These are phyloP conservation scores for Synanthedon formicaeformis DNA, from an alignment of 2,888 invertebrate species.

Conservation along the genomic window DNA sequence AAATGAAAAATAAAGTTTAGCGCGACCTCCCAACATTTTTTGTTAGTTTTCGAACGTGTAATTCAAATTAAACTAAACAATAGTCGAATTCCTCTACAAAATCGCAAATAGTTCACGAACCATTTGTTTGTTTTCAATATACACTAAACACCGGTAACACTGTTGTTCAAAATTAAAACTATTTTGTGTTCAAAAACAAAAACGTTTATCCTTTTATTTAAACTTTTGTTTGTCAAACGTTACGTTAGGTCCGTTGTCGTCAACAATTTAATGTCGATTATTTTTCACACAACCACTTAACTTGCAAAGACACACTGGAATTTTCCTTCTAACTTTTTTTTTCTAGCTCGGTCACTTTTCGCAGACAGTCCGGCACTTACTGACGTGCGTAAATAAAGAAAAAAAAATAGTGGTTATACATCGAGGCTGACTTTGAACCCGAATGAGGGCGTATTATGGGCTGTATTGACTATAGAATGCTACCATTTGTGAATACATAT, in stretches of 20 bases:
- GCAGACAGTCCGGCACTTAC: not conserved
- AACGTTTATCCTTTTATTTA: not conserved
- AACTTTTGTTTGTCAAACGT: not conserved
- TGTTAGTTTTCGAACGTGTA: not conserved
- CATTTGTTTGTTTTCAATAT: not conserved
- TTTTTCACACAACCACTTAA: not conserved
- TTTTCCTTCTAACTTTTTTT: not conserved
- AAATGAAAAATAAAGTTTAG: slow-evolving; percentile 34
- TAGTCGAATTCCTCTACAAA: not conserved
- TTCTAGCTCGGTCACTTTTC: not conserved
- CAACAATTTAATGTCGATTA: not conserved
- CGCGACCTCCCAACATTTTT: slow-evolving; percentile 44
- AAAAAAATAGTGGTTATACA: not conserved
- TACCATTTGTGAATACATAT: too few species aligned
- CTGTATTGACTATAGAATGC: too few species aligned
- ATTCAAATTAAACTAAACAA: too few species aligned
- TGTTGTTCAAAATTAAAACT: not conserved
- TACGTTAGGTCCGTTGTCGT: not conserved
- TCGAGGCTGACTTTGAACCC: not conserved
- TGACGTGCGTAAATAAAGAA: not conserved
- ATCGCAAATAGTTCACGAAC: not conserved
- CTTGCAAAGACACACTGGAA: not conserved
- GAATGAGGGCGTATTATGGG: not conserved
- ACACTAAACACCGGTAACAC: not conserved
- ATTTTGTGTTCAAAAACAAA: not conserved